These are phyloP conservation scores for Ranitomeya variabilis DNA, from an alignment of 2,113 vertebrate species.

Conservation along the genomic window DNA sequence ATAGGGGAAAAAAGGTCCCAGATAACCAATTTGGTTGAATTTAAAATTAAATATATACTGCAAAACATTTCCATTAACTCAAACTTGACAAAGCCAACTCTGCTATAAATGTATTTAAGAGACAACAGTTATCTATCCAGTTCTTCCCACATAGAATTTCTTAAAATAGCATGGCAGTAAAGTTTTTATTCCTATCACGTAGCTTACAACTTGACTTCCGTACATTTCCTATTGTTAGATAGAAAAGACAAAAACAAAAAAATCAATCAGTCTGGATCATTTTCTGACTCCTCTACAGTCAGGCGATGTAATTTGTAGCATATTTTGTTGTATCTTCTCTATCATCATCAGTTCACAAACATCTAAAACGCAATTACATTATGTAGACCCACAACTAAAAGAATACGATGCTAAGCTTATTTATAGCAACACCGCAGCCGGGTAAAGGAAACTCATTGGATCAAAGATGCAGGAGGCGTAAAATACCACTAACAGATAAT, in stretches of 20 bases:
- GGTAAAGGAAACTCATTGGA: constrained; percentile 29
- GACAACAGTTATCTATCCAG: not conserved
- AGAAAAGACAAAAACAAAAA: not conserved
- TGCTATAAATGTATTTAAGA: too few relatives aligned
- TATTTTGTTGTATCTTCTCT: not conserved
- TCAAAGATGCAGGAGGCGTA: constrained; percentile 19
- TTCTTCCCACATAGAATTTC: not conserved
- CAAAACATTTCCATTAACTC: not conserved
- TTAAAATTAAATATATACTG: not conserved
- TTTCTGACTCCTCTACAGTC: not conserved
- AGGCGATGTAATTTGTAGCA: not conserved
- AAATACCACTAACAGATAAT: constrained; percentile 25
- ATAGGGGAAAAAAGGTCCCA: too few relatives aligned
- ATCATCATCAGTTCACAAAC: not conserved
- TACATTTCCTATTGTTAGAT: not conserved
- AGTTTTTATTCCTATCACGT: too few relatives aligned
- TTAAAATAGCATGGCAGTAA: too few relatives aligned
- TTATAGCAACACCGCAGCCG: not conserved
- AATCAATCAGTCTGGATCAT: constrained; percentile 5
- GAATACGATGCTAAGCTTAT: not conserved
- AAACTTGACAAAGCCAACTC: not conserved
- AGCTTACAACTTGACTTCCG: not conserved
- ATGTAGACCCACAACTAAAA: not conserved
- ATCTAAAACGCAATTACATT: not conserved
- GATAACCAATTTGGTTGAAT: too few relatives aligned